These are phyloP conservation scores for Pogona vitticeps DNA, from an alignment of 2,113 vertebrate species.

Conservation along the genomic window DNA sequence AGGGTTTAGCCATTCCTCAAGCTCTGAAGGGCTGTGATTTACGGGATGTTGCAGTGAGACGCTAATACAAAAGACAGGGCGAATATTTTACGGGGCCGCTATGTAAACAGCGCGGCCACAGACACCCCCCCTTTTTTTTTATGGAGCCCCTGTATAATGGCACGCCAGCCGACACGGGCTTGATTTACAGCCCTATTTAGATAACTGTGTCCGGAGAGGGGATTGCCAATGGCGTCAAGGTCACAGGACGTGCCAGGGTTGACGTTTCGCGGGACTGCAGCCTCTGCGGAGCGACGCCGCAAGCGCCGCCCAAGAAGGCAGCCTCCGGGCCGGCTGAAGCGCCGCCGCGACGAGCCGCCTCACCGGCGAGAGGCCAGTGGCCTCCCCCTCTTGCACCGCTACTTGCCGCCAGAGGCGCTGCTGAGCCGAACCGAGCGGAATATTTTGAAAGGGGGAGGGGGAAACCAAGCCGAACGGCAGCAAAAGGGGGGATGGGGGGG, in stretches of 20 bases:
- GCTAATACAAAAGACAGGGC: conserved; percentile 79
- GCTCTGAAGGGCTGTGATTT: conserved; percentile 71
- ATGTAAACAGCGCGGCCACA: conserved; percentile 88
- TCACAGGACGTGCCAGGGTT: conserved; percentile 81
- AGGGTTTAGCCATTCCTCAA: conserved; percentile 56
- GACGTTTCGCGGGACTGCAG: conserved; percentile 75
- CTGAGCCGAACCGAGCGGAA: background rate
- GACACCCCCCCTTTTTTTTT: conserved; percentile 88
- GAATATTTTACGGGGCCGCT: conserved; percentile 82
- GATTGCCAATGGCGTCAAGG: conserved; percentile 88
- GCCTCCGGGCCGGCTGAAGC: background rate
- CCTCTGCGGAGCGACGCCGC: conserved; percentile 60
- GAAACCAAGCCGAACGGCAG: too few species aligned
- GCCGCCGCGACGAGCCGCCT: too few species aligned
- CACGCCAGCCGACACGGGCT: conserved; percentile 82
- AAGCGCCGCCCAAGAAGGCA: conserved; percentile 36
- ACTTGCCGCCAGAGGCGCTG: background rate
- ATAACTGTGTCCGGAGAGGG: conserved; percentile 83
- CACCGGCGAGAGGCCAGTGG: background rate
- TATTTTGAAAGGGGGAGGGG: too few species aligned
- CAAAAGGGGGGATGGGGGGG: too few species aligned
- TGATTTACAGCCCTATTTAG: conserved; percentile 96
- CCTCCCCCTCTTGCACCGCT: background rate
- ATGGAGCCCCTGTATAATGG: conserved; percentile 88
- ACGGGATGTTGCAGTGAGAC: conserved; percentile 74